phyloP scores from a whole-genome alignment of 2,113 vertebrate species.

The Romanogobio albipinnatus region DNA sequence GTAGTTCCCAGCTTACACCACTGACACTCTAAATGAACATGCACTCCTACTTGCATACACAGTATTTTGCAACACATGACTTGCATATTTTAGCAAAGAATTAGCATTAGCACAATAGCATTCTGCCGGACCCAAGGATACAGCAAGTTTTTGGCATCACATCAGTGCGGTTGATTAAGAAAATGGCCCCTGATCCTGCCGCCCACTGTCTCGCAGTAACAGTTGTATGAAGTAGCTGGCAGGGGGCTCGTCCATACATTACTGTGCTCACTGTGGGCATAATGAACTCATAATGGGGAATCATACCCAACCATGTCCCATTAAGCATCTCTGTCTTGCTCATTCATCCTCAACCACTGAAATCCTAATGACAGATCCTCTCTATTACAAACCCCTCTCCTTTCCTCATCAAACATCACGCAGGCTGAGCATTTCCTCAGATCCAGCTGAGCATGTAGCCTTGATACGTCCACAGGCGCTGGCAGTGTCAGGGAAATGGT shows the following conservation, averaged over 20 bases:
- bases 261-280: conserved; percentile 61
- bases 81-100: not conserved
- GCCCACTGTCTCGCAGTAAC: conserved; percentile 29
- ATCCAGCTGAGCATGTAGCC: conserved; percentile 69
- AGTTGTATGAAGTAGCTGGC: conserved; percentile 19
- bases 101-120: too few relatives aligned
- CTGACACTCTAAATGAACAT: not conserved
- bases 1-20: not conserved
- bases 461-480: conserved; percentile 64
- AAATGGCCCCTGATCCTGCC: not conserved
- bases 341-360: conserved; percentile 40
- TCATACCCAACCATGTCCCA: conserved; percentile 62
- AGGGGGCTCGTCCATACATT: conserved; percentile 58
- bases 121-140: not conserved
- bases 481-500: conserved; percentile 63
- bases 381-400: conserved; percentile 49
- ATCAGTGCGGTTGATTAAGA: conserved; percentile 48
- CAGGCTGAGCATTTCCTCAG: conserved; percentile 59
- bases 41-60: not conserved
- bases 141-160: conserved; percentile 58
- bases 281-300: conserved; percentile 59
- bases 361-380: conserved; percentile 46
- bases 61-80: not conserved
- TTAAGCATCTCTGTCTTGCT: conserved; percentile 53
- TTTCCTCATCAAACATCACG: conserved; percentile 54